Evolutionary conservation across 2,113 vertebrate genomes (phyloP).

Genomic region (Meriones unguiculatus): DNA sequence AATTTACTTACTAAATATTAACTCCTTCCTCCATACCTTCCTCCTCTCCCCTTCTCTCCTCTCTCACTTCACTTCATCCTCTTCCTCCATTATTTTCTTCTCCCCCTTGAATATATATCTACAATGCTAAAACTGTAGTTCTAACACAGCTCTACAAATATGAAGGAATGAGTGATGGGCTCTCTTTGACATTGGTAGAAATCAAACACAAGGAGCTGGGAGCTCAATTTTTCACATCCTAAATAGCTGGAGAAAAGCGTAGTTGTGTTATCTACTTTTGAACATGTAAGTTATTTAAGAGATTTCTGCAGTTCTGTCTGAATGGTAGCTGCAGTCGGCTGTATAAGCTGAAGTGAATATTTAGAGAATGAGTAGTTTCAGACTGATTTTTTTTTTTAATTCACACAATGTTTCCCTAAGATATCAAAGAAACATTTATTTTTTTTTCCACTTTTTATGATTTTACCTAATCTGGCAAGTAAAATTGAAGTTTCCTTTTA

Average conservation of each 20-base stretch:
- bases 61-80: neutral
- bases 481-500: neutral
- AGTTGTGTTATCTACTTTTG: conserved; percentile 18
- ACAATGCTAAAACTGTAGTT: neutral
- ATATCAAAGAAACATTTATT: neutral
- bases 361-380: conserved; percentile 20
- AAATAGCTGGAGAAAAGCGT: neutral
- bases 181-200: neutral
- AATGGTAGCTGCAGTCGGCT: neutral
- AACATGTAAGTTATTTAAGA: conserved; percentile 30
- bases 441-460: neutral
- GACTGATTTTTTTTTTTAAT: conserved; percentile 8
- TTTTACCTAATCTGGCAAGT: neutral
- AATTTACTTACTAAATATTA: neutral
- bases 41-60: too few relatives aligned
- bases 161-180: neutral
- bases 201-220: conserved; percentile 14
- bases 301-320: conserved; percentile 6
- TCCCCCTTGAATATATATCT: neutral
- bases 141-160: neutral
- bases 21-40: neutral
- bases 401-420: neutral
- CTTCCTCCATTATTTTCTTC: neutral
- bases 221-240: conserved; percentile 28
- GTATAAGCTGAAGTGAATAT: neutral